Percentiles rank a stretch among this genome's conserved stretches.
These are phyloP conservation scores for Lipophrys pholis DNA, from an alignment of 2,113 vertebrate species.

Conservation along the genomic window DNA sequence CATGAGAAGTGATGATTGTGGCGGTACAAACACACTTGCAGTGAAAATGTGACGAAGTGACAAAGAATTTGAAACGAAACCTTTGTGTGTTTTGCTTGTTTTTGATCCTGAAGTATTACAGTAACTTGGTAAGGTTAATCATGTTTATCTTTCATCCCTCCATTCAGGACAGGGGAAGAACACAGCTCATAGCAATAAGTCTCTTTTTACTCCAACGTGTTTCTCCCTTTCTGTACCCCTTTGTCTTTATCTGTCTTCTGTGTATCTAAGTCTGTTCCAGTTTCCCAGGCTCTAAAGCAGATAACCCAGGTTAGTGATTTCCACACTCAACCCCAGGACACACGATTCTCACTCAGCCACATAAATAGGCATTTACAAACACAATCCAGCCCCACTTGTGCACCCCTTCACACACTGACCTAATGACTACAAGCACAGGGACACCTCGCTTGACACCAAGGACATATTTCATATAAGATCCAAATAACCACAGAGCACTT, in stretches of 20 bases:
- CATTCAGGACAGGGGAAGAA: background rate
- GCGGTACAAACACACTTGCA: background rate
- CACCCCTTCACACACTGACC: slow-evolving; percentile 33
- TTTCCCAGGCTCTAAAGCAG: slow-evolving; percentile 72
- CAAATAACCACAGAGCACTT: background rate
- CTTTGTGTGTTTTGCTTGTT: background rate
- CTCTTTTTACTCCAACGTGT: background rate
- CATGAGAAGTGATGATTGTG: too few species aligned
- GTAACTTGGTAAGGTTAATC: background rate
- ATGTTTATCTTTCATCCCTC: background rate
- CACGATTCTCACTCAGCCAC: slow-evolving; percentile 26
- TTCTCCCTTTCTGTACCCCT: slow-evolving; percentile 31
- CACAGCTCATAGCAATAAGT: background rate
- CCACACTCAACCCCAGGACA: slow-evolving; percentile 35
- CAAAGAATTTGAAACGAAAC: background rate
- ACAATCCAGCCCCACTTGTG: slow-evolving; percentile 23
- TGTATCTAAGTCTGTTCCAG: slow-evolving; percentile 57
- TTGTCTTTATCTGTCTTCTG: slow-evolving; percentile 60
- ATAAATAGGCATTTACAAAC: slow-evolving; percentile 26
- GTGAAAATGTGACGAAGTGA: background rate
- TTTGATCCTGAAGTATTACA: background rate
- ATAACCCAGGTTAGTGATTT: slow-evolving; percentile 70
- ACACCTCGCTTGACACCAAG: slow-evolving; percentile 16
- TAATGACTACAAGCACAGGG: slow-evolving; percentile 17
- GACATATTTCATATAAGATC: background rate